A percentile compares a stretch with the other conserved stretches of the same genome.
Evolutionary conservation across 2,888 invertebrate genomes (phyloP).

Genomic region (Andrena marginata): DNA sequence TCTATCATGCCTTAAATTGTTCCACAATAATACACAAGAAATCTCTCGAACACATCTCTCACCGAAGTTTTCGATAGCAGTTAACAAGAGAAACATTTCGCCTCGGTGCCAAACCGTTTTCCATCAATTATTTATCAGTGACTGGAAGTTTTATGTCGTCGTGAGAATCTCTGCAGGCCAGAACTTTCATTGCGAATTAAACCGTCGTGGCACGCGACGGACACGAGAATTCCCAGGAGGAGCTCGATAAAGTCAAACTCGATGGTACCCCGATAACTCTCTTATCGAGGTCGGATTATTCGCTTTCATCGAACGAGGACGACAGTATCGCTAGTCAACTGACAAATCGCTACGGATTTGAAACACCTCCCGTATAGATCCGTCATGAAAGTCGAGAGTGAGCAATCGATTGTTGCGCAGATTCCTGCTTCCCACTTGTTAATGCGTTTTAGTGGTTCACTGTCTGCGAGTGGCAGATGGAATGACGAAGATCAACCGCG

Average conservation of each 20-base stretch:
- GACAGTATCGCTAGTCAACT: conserved; percentile 51
- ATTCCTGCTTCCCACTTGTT: not conserved
- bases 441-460: not conserved
- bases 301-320: conserved; percentile 67
- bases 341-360: conserved; percentile 55
- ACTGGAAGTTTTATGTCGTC: conserved; percentile 20
- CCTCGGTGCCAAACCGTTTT: not conserved
- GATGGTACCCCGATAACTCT: conserved; percentile 75
- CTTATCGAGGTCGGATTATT: conserved; percentile 76
- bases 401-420: conserved; percentile 1
- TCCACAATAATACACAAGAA: not conserved
- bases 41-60: not conserved
- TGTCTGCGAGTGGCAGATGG: not conserved
- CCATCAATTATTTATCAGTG: conserved; percentile 31
- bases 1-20: not conserved
- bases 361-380: conserved; percentile 16
- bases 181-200: conserved; percentile 55
- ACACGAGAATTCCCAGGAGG: conserved; percentile 43
- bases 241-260: conserved; percentile 71
- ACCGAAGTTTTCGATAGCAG: not conserved
- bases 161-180: conserved; percentile 31
- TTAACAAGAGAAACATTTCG: not conserved
- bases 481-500: not conserved
- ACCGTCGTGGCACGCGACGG: conserved; percentile 48
- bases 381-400: conserved; percentile 35